A percentile compares a stretch with the other conserved stretches of the same genome.
Evolutionary conservation across 2,113 vertebrate genomes (phyloP).

Genomic region (Ardeotis arabs): DNA sequence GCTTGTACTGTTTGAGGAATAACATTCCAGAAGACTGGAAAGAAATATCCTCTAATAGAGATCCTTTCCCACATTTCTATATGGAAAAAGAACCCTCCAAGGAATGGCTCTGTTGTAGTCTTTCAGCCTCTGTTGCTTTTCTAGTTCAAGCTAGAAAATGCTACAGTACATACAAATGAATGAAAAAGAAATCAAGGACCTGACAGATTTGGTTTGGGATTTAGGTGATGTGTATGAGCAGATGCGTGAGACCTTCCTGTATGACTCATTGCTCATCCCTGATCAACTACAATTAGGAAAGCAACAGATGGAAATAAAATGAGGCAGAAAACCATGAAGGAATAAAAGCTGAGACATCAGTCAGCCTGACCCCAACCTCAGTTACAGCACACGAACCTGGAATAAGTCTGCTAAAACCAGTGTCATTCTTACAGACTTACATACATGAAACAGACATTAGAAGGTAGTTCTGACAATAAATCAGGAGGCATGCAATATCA

Average conservation of each 20-base stretch:
- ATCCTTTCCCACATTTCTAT: background rate
- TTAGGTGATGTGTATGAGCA: background rate
- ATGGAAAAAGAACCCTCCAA: background rate
- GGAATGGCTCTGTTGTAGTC: background rate
- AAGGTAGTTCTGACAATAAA: background rate
- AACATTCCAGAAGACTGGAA: background rate
- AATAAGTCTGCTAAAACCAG: background rate
- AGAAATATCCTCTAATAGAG: background rate
- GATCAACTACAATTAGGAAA: background rate
- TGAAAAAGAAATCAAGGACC: constrained; percentile 10
- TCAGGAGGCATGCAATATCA: background rate
- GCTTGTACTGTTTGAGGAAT: background rate
- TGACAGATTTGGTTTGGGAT: background rate
- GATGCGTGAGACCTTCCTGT: background rate
- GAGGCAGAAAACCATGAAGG: background rate
- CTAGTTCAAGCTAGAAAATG: background rate
- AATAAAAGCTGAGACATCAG: background rate
- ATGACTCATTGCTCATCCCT: background rate
- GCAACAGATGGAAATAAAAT: background rate
- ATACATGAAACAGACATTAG: background rate
- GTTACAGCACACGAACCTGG: background rate
- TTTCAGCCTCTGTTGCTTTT: background rate
- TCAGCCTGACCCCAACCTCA: background rate
- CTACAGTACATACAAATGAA: background rate
- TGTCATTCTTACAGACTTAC: background rate